A percentile compares a stretch with the other conserved stretches of the same genome.
phyloP scores from a whole-genome alignment of 2,113 vertebrate species.

The Calypte anna region DNA sequence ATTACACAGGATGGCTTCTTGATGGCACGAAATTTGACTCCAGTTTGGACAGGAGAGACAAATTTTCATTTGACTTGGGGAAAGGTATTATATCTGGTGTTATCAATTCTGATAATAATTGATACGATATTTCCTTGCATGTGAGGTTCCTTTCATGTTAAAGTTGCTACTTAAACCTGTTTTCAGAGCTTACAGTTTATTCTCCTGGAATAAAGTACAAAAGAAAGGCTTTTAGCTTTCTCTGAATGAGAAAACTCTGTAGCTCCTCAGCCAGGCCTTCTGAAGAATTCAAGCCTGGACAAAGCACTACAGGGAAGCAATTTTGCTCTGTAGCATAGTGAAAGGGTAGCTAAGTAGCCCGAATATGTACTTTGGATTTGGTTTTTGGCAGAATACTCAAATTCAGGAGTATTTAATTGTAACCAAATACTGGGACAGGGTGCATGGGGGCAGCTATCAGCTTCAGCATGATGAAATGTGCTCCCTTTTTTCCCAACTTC shows the following conservation, averaged over 20 bases:
- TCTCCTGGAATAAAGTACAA: neutral
- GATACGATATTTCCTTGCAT: neutral
- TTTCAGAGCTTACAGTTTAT: neutral
- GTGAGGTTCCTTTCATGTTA: neutral
- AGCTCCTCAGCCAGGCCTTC: neutral
- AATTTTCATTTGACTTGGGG: slow-evolving; percentile 93
- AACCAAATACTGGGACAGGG: neutral
- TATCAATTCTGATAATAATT: neutral
- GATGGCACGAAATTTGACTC: slow-evolving; percentile 96
- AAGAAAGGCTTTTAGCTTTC: neutral
- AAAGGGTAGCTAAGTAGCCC: neutral
- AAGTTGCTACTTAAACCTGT: neutral
- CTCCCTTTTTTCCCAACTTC: neutral
- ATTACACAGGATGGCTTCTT: slow-evolving; percentile 92
- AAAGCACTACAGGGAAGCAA: neutral
- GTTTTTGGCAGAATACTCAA: neutral
- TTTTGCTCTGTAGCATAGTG: neutral
- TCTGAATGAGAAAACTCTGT: neutral
- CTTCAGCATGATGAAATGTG: neutral
- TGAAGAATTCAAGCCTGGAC: neutral
- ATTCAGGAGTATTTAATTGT: neutral
- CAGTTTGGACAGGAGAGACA: slow-evolving; percentile 90
- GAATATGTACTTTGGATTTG: neutral
- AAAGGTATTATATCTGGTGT: slow-evolving; percentile 83
- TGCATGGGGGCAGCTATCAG: neutral